Percentiles rank a stretch among this genome's conserved stretches.
Evolutionary conservation across 2,888 invertebrate species (phyloP).

Genomic region (Drosophila bunnanda): DNA sequence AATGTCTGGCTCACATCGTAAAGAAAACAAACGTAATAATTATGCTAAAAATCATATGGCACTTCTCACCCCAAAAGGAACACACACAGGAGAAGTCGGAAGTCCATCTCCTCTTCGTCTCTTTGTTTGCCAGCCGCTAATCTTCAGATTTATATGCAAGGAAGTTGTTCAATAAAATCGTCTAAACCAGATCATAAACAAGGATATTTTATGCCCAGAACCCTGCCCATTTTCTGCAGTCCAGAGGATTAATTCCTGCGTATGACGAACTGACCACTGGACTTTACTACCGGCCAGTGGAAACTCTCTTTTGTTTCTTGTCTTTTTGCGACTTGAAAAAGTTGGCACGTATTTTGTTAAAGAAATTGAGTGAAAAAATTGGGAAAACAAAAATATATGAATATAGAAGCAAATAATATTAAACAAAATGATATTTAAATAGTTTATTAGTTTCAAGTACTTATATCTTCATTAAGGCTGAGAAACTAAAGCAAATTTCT

Average conservation of each 20-base stretch:
- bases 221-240: conserved; percentile 59
- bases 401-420: no score
- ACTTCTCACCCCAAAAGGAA: conserved; percentile 71
- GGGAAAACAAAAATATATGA: background rate
- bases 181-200: conserved; percentile 80
- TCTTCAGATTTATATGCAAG: conserved; percentile 83
- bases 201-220: conserved; percentile 76
- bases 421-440: no score
- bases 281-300: conserved; percentile 32
- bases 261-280: conserved; percentile 58
- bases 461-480: no score
- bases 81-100: conserved; percentile 17
- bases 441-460: background rate
- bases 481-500: background rate
- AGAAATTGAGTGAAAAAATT: conserved; percentile 65
- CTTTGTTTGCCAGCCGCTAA: conserved; percentile 66
- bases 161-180: conserved; percentile 83
- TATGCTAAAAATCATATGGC: conserved; percentile 79
- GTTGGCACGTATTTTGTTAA: conserved; percentile 60
- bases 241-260: conserved; percentile 63
- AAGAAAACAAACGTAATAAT: conserved; percentile 78
- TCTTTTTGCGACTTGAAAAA: conserved; percentile 37
- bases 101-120: conserved; percentile 20
- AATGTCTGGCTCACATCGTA: conserved; percentile 47
- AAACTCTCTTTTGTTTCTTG: conserved; percentile 42